phyloP scores from a whole-genome alignment of 2,888 invertebrate genomes.

The Synergus umbraculus region DNA sequence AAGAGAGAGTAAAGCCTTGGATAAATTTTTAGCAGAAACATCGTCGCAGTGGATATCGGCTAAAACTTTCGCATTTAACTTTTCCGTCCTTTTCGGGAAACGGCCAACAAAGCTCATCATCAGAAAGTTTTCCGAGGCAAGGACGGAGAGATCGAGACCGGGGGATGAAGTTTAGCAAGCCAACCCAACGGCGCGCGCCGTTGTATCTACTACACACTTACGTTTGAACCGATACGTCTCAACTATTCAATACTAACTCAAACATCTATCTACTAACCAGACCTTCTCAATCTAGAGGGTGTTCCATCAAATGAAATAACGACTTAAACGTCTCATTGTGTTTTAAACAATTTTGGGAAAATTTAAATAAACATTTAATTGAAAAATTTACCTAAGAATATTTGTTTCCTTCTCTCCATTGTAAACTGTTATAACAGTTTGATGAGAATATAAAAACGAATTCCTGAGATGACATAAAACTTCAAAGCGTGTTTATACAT shows the following conservation, averaged over 20 bases:
- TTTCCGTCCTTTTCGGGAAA: constrained; percentile 74
- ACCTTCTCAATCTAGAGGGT: constrained; percentile 27
- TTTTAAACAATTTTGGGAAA: too few species aligned
- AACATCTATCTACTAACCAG: constrained; percentile 47
- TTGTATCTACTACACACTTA: constrained; percentile 41
- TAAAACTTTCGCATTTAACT: constrained; percentile 76
- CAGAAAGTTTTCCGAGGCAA: constrained; percentile 75
- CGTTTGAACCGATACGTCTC: constrained; percentile 46
- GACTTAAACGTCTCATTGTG: neutral
- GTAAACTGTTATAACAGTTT: too few species aligned
- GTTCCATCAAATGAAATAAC: constrained; percentile 4
- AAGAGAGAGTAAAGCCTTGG: constrained; percentile 49
- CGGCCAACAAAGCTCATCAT: constrained; percentile 76
- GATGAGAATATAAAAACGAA: too few species aligned
- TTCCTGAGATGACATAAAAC: too few species aligned
- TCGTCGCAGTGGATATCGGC: constrained; percentile 70
- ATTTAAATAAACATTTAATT: too few species aligned
- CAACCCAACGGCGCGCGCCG: constrained; percentile 56
- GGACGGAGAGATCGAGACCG: constrained; percentile 58
- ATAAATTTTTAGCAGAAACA: constrained; percentile 64
- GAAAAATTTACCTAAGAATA: too few species aligned
- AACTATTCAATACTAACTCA: constrained; percentile 47
- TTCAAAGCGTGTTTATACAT: too few species aligned
- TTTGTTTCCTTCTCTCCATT: too few species aligned
- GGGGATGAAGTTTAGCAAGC: constrained; percentile 35